Percentiles rank a stretch among this genome's conserved stretches.
These are phyloP conservation scores for Petrosia ficiformis DNA, from an alignment of 37 sponge, comb jelly and placozoan genomes.

Conservation along the genomic window DNA sequence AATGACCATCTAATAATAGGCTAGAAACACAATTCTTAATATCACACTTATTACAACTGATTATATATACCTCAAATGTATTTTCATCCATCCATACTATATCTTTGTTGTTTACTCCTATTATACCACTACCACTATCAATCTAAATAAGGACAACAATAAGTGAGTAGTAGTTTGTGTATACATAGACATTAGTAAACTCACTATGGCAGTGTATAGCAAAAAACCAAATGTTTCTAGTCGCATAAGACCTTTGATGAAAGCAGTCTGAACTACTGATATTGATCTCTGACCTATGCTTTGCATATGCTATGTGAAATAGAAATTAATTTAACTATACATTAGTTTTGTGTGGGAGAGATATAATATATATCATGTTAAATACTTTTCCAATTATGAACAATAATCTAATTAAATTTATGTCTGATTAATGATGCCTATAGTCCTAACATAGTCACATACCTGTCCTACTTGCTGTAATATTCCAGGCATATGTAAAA, in stretches of 20 bases:
- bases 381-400: no score
- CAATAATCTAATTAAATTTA: no score
- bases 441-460: no score
- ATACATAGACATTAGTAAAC: background rate
- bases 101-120: constrained; percentile 20
- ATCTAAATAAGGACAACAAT: background rate
- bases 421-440: no score
- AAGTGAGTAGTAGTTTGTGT: background rate
- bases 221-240: constrained; percentile 41
- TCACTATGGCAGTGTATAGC: constrained; percentile 34
- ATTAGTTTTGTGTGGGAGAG: no score
- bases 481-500: no score
- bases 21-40: background rate
- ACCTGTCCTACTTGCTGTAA: no score
- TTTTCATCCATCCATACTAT: constrained; percentile 10
- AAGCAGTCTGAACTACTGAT: constrained; percentile 22
- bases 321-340: no score
- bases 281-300: background rate
- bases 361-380: no score
- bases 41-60: no score
- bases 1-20: background rate
- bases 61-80: constrained; percentile 18
- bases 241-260: constrained; percentile 25
- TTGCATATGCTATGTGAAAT: constrained; percentile 18
- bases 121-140: constrained; percentile 7